Percentiles rank a stretch among this genome's conserved stretches.
Evolutionary conservation across 2,113 vertebrate species (phyloP).

Genomic region (Leucopternis melanops): DNA sequence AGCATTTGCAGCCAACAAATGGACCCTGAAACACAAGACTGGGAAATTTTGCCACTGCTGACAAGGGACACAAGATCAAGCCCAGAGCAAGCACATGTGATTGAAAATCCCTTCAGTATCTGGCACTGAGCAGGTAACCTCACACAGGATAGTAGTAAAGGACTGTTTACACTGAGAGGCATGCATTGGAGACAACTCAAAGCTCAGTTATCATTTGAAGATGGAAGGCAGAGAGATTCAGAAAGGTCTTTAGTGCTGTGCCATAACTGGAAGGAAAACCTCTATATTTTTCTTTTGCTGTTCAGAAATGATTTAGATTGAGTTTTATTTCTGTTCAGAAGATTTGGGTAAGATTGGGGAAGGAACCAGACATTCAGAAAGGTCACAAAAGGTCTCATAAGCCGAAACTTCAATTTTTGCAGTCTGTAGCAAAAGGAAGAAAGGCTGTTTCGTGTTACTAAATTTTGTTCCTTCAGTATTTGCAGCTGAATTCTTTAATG

Average conservation of each 20-base stretch:
- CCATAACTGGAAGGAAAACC: background rate
- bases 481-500: background rate
- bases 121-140: background rate
- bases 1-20: background rate
- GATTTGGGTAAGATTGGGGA: background rate
- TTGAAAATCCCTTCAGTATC: background rate
- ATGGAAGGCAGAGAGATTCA: background rate
- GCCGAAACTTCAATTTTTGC: background rate
- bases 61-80: background rate
- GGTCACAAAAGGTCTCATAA: background rate
- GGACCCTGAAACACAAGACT: background rate
- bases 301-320: background rate
- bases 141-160: background rate
- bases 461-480: background rate
- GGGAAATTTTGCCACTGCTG: background rate
- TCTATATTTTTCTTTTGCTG: background rate
- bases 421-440: background rate
- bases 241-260: background rate
- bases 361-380: background rate
- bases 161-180: background rate
- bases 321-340: background rate
- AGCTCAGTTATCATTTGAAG: background rate
- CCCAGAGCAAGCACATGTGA: background rate
- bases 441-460: background rate
- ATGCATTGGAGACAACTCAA: background rate